These are phyloP conservation scores for Zygaena filipendulae DNA, from an alignment of 2,888 invertebrate genomes.

Conservation along the genomic window DNA sequence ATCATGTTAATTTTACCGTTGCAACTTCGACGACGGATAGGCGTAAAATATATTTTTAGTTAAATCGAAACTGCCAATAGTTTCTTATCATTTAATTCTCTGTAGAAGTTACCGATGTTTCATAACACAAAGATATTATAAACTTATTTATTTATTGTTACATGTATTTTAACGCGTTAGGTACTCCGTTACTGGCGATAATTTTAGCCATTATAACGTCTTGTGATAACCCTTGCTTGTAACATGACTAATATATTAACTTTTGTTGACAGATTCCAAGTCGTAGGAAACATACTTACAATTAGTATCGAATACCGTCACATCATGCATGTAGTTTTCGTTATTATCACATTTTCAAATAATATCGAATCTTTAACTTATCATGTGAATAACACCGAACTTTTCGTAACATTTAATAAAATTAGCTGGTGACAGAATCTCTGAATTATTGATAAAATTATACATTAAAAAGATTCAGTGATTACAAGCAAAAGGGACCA, in stretches of 20 bases:
- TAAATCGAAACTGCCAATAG: conserved; percentile 54
- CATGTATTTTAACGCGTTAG: too few species aligned
- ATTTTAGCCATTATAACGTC: conserved; percentile 30
- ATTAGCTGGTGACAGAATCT: conserved; percentile 19
- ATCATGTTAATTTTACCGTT: conserved; percentile 41
- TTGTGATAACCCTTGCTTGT: conserved; percentile 68
- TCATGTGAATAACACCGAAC: conserved; percentile 42
- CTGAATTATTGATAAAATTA: conserved; percentile 31
- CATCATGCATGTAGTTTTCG: conserved; percentile 36
- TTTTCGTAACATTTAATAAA: conserved; percentile 29
- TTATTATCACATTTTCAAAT: conserved; percentile 30
- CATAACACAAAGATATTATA: conserved; percentile 44
- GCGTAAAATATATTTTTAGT: too few species aligned
- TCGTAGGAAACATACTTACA: conserved; percentile 13
- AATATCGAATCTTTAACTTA: conserved; percentile 23
- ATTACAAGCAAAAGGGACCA: conserved; percentile 69
- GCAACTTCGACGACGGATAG: too few species aligned
- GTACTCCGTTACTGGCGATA: conserved; percentile 26
- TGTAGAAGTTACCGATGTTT: conserved; percentile 52
- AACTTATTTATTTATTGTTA: conserved; percentile 28
- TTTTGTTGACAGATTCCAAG: conserved; percentile 29
- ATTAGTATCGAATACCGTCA: conserved; percentile 16
- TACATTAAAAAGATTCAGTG: conserved; percentile 37
- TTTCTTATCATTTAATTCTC: conserved; percentile 25
- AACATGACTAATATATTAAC: conserved; percentile 65